Conservation (phyloP, 2,888 invertebrate species). For the Cynaeus angustus region DNA sequence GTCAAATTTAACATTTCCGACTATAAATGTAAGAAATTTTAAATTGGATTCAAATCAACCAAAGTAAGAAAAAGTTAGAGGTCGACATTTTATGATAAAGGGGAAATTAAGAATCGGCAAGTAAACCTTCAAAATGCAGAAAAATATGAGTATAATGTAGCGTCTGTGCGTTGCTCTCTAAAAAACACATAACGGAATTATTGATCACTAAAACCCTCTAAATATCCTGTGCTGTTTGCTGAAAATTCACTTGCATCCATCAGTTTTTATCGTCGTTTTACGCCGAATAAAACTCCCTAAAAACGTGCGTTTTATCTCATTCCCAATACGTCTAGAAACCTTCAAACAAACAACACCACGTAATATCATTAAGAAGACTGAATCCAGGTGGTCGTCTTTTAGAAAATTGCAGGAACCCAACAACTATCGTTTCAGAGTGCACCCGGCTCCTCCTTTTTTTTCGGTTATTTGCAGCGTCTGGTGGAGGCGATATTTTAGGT, state of each 20-base stretch:
- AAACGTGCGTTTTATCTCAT: too few relatives aligned
- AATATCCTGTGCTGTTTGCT: not conserved
- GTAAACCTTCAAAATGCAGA: too few relatives aligned
- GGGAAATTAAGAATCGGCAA: too few relatives aligned
- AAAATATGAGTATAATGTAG: too few relatives aligned
- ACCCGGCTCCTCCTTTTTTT: not conserved
- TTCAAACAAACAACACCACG: not conserved
- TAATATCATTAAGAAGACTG: slow-evolving; percentile 12
- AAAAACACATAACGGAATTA: slow-evolving; percentile 5
- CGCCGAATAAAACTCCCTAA: not conserved
- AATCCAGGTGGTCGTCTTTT: not conserved
- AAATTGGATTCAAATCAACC: too few relatives aligned
- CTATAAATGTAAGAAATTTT: too few relatives aligned
- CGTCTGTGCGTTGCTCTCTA: not conserved
- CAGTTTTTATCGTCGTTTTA: slow-evolving; percentile 1
- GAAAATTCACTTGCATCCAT: slow-evolving; percentile 1
- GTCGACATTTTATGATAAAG: too few relatives aligned
- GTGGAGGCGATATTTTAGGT: slow-evolving; percentile 25
- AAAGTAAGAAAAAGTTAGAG: too few relatives aligned
- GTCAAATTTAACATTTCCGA: too few relatives aligned
- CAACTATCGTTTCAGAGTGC: slow-evolving; percentile 9
- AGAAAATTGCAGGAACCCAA: slow-evolving; percentile 14
- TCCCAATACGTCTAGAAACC: not conserved
- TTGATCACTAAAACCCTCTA: not conserved
- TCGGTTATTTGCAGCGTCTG: slow-evolving; percentile 25